Percentiles rank a stretch among this genome's conserved stretches.
Conservation (phyloP, 1,140 invertebrate genomes). For the Achatina immaculata region DNA sequence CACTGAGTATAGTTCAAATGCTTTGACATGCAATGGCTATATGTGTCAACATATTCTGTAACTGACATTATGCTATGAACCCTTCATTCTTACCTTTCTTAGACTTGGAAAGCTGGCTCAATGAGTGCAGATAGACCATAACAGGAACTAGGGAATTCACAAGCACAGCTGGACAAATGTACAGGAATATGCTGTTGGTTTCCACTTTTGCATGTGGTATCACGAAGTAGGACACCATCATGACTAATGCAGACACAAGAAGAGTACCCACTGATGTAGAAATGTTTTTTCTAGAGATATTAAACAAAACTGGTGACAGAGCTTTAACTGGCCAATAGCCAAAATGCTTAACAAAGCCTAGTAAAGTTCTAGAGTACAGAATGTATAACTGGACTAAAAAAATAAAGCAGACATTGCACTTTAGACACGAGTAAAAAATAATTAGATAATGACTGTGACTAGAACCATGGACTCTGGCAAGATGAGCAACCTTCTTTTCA, state of each 20-base stretch:
- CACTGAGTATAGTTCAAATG: no score
- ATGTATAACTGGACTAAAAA: no score
- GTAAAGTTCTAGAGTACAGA: no score
- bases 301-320: background rate
- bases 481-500: no score
- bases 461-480: no score
- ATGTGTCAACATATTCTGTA: no score
- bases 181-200: constrained; percentile 7
- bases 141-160: constrained; percentile 1
- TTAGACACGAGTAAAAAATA: no score
- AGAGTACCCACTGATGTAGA: background rate
- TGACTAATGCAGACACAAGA: background rate
- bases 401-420: no score
- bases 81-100: background rate
- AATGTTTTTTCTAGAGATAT: background rate
- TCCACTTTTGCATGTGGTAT: background rate
- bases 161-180: background rate
- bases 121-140: background rate
- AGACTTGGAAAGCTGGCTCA: background rate
- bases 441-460: no score
- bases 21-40: no score
- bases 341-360: no score
- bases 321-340: background rate
- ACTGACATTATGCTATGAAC: no score
- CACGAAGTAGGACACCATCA: background rate